These are phyloP conservation scores for Coelinius sp. DNA, from an alignment of 2,888 invertebrate genomes.

Conservation along the genomic window DNA sequence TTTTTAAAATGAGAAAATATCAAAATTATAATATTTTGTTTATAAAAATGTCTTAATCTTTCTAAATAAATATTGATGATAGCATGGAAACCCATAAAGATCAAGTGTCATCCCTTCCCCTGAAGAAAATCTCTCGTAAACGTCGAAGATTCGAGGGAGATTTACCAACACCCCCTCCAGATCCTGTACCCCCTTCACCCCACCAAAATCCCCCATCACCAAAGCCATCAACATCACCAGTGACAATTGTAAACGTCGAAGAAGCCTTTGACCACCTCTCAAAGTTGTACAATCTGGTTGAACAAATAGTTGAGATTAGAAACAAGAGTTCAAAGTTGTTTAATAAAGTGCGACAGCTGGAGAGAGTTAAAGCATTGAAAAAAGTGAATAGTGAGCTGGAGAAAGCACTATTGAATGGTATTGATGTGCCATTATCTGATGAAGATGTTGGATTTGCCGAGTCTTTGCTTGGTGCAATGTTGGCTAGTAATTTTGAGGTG, in stretches of 20 bases:
- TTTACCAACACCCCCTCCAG: conserved; percentile 70
- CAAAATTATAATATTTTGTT: neutral
- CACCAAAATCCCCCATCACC: neutral
- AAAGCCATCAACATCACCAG: conserved; percentile 6
- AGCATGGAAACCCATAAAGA: neutral
- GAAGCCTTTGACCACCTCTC: conserved; percentile 85
- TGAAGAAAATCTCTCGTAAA: conserved; percentile 29
- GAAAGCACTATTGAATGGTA: conserved; percentile 47
- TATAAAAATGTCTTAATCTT: neutral
- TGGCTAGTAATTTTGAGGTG: conserved; percentile 74
- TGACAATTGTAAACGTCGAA: conserved; percentile 73
- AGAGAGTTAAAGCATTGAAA: conserved; percentile 79
- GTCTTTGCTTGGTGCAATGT: conserved; percentile 77
- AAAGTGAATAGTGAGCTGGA: conserved; percentile 74
- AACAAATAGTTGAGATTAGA: conserved; percentile 81
- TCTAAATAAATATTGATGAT: neutral
- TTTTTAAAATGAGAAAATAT: too few relatives aligned
- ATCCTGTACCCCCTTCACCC: conserved; percentile 56
- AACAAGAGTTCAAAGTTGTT: conserved; percentile 81
- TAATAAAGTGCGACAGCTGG: conserved; percentile 80
- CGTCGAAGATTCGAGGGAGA: conserved; percentile 35
- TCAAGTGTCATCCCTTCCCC: neutral
- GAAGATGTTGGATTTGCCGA: conserved; percentile 77
- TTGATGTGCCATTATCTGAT: conserved; percentile 72
- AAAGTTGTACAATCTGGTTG: conserved; percentile 82